Evolutionary conservation across 2,888 invertebrate species (phyloP).

Genomic region (Microplitis deprimator): DNA sequence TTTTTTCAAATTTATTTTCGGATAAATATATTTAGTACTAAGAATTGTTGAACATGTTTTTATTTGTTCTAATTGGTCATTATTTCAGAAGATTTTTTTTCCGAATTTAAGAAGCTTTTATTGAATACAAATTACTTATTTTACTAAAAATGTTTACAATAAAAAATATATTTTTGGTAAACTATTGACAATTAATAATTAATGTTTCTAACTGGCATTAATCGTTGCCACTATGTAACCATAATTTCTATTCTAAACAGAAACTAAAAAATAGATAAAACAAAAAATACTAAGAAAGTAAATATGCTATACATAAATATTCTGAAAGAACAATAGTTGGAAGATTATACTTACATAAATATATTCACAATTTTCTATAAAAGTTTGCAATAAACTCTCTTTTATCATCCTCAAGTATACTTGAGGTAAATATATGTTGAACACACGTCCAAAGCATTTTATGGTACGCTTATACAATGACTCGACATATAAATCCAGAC

Average conservation of each 20-base stretch:
- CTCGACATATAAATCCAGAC: slow-evolving; percentile 36
- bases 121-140: no score
- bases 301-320: background rate
- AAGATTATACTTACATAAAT: background rate
- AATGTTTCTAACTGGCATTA: no score
- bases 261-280: background rate
- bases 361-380: slow-evolving; percentile 17
- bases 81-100: background rate
- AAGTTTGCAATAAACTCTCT: slow-evolving; percentile 22
- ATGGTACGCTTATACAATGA: slow-evolving; percentile 24
- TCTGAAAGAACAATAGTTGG: slow-evolving; percentile 1
- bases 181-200: no score
- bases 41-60: background rate
- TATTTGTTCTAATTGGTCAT: background rate
- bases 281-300: background rate
- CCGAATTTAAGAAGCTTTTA: no score
- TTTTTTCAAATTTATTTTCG: background rate
- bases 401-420: background rate
- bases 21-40: background rate
- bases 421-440: slow-evolving; percentile 24
- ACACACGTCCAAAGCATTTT: slow-evolving; percentile 34
- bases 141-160: no score
- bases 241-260: background rate
- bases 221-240: no score
- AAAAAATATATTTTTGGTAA: no score